Percentiles rank a stretch among this genome's conserved stretches.
Evolutionary conservation across 2,888 invertebrate genomes (phyloP).

Genomic region (Drosophila sordidula): DNA sequence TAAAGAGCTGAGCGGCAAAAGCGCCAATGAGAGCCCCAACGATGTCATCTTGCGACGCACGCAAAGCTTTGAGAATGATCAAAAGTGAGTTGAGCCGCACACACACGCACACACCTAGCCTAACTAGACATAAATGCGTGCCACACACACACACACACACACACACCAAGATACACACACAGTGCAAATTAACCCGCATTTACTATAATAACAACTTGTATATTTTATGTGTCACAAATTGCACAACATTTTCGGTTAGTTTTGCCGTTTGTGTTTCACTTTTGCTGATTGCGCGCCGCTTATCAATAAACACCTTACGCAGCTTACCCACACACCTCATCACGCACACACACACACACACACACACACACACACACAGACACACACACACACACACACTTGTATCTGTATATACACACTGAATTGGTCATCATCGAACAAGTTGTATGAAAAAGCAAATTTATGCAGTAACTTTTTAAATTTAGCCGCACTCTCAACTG

Average conservation of each 20-base stretch:
- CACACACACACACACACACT: constrained; percentile 19
- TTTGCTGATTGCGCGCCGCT: constrained; percentile 65
- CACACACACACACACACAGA: constrained; percentile 16
- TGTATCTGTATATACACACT: constrained; percentile 26
- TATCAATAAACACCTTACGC: constrained; percentile 46
- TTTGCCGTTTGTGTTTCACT: constrained; percentile 72
- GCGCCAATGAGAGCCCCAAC: constrained; percentile 70
- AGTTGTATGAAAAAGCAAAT: constrained; percentile 16
- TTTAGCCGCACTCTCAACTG: constrained; percentile 44
- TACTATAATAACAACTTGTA: constrained; percentile 48
- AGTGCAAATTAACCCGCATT: constrained; percentile 69
- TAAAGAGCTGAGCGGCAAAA: constrained; percentile 84
- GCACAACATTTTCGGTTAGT: constrained; percentile 60
- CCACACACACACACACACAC: constrained; percentile 40
- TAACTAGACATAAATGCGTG: constrained; percentile 63
- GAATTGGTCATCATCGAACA: constrained; percentile 54
- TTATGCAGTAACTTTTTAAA: constrained; percentile 59
- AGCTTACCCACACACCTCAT: constrained; percentile 24
- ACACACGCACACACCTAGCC: constrained; percentile 20
- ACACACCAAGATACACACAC: constrained; percentile 8
- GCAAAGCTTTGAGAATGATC: constrained; percentile 95
- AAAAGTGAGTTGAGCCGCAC: constrained; percentile 89
- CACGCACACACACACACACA: constrained; percentile 18
- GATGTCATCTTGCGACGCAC: constrained; percentile 92
- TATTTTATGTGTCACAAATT: constrained; percentile 54